These are phyloP conservation scores for Cepaea hortensis DNA, from an alignment of 2,888 invertebrate genomes.

Conservation along the genomic window DNA sequence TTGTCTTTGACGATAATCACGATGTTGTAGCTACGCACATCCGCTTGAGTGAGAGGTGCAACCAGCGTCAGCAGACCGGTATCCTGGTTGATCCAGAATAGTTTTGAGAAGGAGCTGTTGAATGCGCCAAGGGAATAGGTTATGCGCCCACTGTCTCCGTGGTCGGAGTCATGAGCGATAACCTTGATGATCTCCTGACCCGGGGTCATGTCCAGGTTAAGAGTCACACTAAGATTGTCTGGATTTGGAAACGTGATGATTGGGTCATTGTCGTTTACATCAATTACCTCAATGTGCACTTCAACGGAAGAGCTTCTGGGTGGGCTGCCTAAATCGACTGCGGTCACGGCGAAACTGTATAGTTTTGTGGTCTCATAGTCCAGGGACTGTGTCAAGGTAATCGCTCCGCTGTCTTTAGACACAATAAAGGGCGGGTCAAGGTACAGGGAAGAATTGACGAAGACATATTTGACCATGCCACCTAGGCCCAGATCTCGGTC, in stretches of 20 bases:
- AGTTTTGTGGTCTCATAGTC: conserved; percentile 47
- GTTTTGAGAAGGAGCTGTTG: conserved; percentile 39
- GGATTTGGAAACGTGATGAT: conserved; percentile 53
- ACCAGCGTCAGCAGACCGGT: conserved; percentile 52
- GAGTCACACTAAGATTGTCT: conserved; percentile 51
- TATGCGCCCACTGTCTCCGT: conserved; percentile 52
- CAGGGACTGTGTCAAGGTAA: conserved; percentile 40
- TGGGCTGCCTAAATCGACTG: conserved; percentile 51
- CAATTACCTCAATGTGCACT: conserved; percentile 48
- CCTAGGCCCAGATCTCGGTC: conserved; percentile 51
- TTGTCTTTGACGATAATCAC: conserved; percentile 54
- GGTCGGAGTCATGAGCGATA: conserved; percentile 54
- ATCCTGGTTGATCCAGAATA: conserved; percentile 53
- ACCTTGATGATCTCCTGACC: conserved; percentile 53
- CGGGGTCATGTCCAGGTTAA: conserved; percentile 52
- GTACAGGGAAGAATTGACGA: conserved; percentile 39
- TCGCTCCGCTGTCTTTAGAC: conserved; percentile 44
- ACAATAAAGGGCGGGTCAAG: conserved; percentile 49
- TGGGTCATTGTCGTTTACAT: conserved; percentile 54
- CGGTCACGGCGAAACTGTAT: conserved; percentile 51
- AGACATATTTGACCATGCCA: conserved; percentile 51
- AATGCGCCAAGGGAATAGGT: conserved; percentile 48
- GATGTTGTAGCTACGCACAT: conserved; percentile 51
- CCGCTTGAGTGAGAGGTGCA: conserved; percentile 40
- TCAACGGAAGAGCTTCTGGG: conserved; percentile 51